Base-by-base conservation (phyloP, 2,888 invertebrate genomes). In the Bombylius discolor region DNA sequence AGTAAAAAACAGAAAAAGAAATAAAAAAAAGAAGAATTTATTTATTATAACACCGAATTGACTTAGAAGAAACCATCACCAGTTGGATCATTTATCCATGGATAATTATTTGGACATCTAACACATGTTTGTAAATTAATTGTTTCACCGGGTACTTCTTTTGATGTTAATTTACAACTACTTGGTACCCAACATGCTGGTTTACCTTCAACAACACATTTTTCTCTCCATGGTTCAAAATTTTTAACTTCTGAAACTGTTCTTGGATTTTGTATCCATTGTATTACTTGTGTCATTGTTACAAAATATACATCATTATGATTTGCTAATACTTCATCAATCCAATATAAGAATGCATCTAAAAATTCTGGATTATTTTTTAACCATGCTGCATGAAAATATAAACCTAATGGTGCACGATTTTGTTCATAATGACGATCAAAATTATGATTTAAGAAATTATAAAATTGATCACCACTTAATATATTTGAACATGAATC, bases 261-360 rank as follows among this genome's bases (percentile, higher is more conserved):
- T 59, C 88, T 80, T 49, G 93, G 93, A 71, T 91, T 91, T 70
- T 94, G 94, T 69, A 94, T 90, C 94, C 94, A 94, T 70, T 93
- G 93, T 64, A 94, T 92, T 8, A 92, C 92, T 73, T 91, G 90
- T n/a, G 93, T 93, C 92, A 92, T 93, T 58, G 93, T 94, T 14
- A 90, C 89, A 71, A 94, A 94, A 76, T 90, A 94, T 11, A 93
- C 93, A 69, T 94, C 94, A 63, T 88, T 89, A 77, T 90, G 89
- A 63, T 85, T 87, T 64, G 82, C 77, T 45, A 90, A 76, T 58
- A 90, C 81, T 75, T 94, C 93, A 70, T 94, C 93, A 68, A 94
- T 85, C 93, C 93, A 94, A 72, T 87, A 91, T 31, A 92, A 78
- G 82, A 94, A 93, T 53, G 92, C 92, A 68, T 93, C 93, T 62